Base-by-base conservation (phyloP, 2,888 invertebrate species). In the Cancer borealis region DNA sequence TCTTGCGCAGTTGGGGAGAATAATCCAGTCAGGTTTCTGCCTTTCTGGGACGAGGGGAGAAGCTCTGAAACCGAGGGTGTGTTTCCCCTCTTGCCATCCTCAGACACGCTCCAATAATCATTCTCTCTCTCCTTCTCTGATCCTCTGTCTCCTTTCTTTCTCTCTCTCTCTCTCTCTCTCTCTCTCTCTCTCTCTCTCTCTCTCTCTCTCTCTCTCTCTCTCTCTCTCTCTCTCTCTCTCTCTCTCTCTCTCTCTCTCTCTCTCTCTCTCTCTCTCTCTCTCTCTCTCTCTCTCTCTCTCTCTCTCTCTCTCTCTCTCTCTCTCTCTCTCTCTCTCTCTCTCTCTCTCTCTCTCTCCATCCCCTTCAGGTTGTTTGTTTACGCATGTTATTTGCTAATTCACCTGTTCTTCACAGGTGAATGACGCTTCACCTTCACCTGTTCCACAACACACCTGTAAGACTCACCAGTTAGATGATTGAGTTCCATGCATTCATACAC, bases 261-360 rank as follows among this genome's bases (percentile, higher is more conserved):
- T n/a, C 79, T 8, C 26, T 79, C 79, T n/a, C 26, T 84, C 84
- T 39, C 84, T 84, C 84, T 84, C 30, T 84, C 39, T 84, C 73
- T 73, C 73, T 73, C 73, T 73, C 73, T 73, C 73, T 73, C 73
- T 73, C 73, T 73, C 73, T 73, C 73, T 73, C 73, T 73, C 73
- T 73, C 73, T 73, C 73, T 73, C 73, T 73, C 26, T 73, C 60
- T 60, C 60, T 60, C 60, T 60, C 60, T 73, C 73, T 73, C 73
- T 73, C 73, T 73, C 73, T 73, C 73, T 73, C 73, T 73, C 73
- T 73, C 73, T 73, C 73, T 73, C 73, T 73, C 73, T 73, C 66
- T 73, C 73, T 73, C 73, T 26, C 73, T 73, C 26, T 73, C 73
- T 26, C 8, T 66, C 66, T 66, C 66, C 26, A n/a, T 73, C 73